Evolutionary conservation across 2,888 invertebrate species (phyloP).

Genomic region (Troides aeacus): DNA sequence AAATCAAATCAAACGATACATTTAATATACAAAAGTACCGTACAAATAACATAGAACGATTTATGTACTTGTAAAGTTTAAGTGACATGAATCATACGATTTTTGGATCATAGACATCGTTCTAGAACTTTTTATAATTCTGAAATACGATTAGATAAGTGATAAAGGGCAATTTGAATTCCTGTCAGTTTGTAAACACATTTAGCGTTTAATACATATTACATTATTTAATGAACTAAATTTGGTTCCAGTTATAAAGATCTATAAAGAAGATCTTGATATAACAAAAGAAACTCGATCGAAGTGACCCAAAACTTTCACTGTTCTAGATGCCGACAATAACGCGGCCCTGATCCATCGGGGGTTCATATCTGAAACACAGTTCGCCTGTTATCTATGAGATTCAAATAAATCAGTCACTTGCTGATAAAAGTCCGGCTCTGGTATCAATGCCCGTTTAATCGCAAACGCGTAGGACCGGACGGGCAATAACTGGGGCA

Average conservation of each 20-base stretch:
- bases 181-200: no score
- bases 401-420: slow-evolving; percentile 41
- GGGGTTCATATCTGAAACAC: slow-evolving; percentile 33
- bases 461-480: slow-evolving; percentile 34
- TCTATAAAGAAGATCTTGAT: background rate
- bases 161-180: no score
- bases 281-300: slow-evolving; percentile 17
- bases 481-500: slow-evolving; percentile 39
- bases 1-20: background rate
- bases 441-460: slow-evolving; percentile 37
- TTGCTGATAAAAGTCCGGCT: slow-evolving; percentile 38
- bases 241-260: no score
- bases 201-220: no score
- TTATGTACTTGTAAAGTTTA: slow-evolving; percentile 16
- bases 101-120: no score
- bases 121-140: no score
- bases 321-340: slow-evolving; percentile 31
- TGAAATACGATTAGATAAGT: no score
- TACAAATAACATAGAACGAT: slow-evolving; percentile 22
- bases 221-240: no score
- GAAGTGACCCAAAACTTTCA: slow-evolving; percentile 31
- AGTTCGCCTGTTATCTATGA: slow-evolving; percentile 34
- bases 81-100: slow-evolving; percentile 21
- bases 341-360: slow-evolving; percentile 31
- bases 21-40: slow-evolving; percentile 7